Evolutionary conservation across 64 coral and sea anemone species (phyloP).

Genomic region (Actinia tenebrosa): DNA sequence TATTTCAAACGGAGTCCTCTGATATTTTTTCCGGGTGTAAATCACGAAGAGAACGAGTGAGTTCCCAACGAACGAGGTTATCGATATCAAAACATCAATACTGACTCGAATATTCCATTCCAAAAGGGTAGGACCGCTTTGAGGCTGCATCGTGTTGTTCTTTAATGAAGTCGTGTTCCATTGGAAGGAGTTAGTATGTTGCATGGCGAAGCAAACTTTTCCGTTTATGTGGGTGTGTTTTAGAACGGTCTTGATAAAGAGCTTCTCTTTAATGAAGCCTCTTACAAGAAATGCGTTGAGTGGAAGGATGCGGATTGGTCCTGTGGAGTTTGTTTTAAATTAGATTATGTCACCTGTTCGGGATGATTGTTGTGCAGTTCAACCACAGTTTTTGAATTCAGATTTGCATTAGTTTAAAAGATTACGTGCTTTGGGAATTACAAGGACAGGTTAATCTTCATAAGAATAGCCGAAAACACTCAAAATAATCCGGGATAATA

Average conservation of each 20-base stretch:
- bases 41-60: slow-evolving; percentile 3
- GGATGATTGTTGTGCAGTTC: too few relatives aligned
- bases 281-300: neutral
- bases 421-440: too few relatives aligned
- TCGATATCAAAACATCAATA: neutral
- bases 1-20: slow-evolving; percentile 1
- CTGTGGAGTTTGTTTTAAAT: too few relatives aligned
- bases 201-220: neutral
- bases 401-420: too few relatives aligned
- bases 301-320: neutral
- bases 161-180: neutral
- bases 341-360: too few relatives aligned
- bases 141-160: neutral
- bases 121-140: neutral
- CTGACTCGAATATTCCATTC: slow-evolving; percentile 3
- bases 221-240: too few relatives aligned
- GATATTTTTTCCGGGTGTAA: neutral
- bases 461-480: too few relatives aligned
- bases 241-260: too few relatives aligned
- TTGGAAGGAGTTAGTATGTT: neutral
- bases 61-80: neutral
- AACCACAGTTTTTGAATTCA: too few relatives aligned
- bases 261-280: neutral
- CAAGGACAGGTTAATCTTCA: too few relatives aligned
- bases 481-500: too few relatives aligned